Percentiles rank a stretch among this genome's conserved stretches.
These are phyloP conservation scores for Cavia porcellus DNA, from an alignment of 2,113 vertebrate species.

Conservation along the genomic window DNA sequence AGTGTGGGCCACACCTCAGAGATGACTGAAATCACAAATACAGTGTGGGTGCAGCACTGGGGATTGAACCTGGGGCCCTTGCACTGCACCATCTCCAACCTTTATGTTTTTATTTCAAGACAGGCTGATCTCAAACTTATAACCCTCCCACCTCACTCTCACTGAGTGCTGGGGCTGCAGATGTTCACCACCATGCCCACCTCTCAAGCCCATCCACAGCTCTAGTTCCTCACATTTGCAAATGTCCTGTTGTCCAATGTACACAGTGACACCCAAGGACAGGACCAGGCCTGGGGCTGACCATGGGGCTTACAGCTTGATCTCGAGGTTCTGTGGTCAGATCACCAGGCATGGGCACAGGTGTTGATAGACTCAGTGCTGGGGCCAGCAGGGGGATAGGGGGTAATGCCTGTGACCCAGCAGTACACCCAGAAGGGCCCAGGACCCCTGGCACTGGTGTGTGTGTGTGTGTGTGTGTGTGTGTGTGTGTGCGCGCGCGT, in stretches of 20 bases:
- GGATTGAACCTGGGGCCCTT: neutral
- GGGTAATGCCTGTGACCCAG: neutral
- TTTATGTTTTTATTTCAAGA: neutral
- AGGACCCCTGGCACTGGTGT: accelerated
- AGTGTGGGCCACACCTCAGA: accelerated
- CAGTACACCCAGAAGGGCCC: neutral
- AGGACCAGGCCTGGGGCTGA: neutral
- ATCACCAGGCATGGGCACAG: neutral
- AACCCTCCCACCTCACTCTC: neutral
- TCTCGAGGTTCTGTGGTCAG: neutral
- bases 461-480: no score
- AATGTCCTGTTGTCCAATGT: neutral
- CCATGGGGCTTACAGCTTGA: neutral
- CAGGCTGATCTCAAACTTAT: neutral
- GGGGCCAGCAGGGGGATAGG: no score
- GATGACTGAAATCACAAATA: accelerated
- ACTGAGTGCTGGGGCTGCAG: neutral
- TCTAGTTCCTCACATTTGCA: neutral
- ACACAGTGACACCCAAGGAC: accelerated
- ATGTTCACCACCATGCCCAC: neutral
- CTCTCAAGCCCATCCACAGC: neutral
- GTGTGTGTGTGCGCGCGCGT: neutral
- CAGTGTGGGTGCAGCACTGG: no score
- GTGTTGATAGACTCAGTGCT: neutral
- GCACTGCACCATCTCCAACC: neutral